Evolutionary conservation across 1,140 invertebrate species (phyloP), one percentile per base, ranked within the genome.

Genomic region (Conopomorpha cramerella): DNA sequence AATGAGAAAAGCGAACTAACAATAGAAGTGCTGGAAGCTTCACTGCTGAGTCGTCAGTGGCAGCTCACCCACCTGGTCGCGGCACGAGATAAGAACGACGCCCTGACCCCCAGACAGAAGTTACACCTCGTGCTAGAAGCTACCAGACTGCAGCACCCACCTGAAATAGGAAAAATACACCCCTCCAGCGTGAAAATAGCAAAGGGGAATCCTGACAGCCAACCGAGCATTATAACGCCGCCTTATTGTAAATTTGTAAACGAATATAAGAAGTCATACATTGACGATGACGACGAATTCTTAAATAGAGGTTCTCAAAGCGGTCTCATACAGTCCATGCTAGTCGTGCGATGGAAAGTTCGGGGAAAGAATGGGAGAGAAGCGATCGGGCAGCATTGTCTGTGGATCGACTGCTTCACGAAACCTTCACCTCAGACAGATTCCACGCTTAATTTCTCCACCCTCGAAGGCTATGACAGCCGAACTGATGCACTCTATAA

Each of bases 311-410:
- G 44, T 6, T 50, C 46, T n/a, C 51, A 28, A 16, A 36, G 45
- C 28, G 66, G 61, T 8, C 51, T 68, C 3, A 74, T 79, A 39
- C 57, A 66, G 35, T 77, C 74, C 1, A 79, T 77, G 47, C 61
- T 83, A 39, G 54, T 82, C 10, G 53, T 82, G 10, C 61, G 80
- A 49, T 83, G 82, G 82, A 78, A 71, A 42, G 79, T 74, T 3
- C 66, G 49, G 32, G 63, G 59, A 12, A 56, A 58, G 38, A n/a
- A n/a, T n/a, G n/a, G n/a, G n/a, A n/a, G n/a, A n/a, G 51, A 62
- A 7, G 70, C 70, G 6, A 47, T 77, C 18, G 82, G 82, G 1
- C 82, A 83, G 42, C 79, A 78, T 35, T 72, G 66, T 33, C 41
- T 82, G n/a, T 77, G 68, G 62, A 36, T 79, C 23, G 61, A 79